Evolutionary conservation across 2,113 vertebrate species (phyloP).

Genomic region (Hymenochirus boettgeri): DNA sequence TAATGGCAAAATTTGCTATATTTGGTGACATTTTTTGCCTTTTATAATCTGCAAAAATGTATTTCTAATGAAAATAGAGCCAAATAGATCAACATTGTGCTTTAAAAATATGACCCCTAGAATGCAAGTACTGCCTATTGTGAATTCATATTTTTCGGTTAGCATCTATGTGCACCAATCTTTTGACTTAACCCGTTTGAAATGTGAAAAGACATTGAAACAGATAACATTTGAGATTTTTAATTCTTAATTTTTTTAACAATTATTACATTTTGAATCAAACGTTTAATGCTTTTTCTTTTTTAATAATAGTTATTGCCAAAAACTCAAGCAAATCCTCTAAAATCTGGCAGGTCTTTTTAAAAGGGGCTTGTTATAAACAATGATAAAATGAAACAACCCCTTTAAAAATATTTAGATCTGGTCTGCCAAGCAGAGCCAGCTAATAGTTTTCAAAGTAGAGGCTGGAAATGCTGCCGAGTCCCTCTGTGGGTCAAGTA

Average conservation of each 20-base stretch:
- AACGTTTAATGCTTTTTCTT: slow-evolving; percentile 71
- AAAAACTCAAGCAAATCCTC: slow-evolving; percentile 93
- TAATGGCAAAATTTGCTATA: too few species aligned
- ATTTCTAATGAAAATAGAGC: too few species aligned
- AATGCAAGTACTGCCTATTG: too few species aligned
- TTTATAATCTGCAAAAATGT: too few species aligned
- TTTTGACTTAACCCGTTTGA: too few species aligned
- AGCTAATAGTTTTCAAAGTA: slow-evolving; percentile 90
- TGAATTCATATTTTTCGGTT: too few species aligned
- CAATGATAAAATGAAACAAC: slow-evolving; percentile 97
- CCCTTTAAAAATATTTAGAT: slow-evolving; percentile 96
- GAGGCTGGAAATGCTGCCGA: slow-evolving; percentile 65
- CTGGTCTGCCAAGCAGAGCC: slow-evolving; percentile 87
- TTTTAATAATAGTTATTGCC: slow-evolving; percentile 78
- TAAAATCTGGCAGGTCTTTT: slow-evolving; percentile 83
- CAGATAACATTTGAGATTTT: too few species aligned
- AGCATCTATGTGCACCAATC: too few species aligned
- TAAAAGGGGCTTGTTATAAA: slow-evolving; percentile 92
- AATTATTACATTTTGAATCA: slow-evolving; percentile 71
- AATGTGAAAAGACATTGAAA: too few species aligned
- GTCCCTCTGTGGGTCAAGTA: slow-evolving; percentile 77
- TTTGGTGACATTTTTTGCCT: too few species aligned
- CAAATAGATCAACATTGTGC: too few species aligned
- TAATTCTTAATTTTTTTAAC: slow-evolving; percentile 78
- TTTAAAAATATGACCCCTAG: too few species aligned